These are phyloP conservation scores for Ariopsis seemanni DNA, from an alignment of 2,113 vertebrate species.

Conservation along the genomic window DNA sequence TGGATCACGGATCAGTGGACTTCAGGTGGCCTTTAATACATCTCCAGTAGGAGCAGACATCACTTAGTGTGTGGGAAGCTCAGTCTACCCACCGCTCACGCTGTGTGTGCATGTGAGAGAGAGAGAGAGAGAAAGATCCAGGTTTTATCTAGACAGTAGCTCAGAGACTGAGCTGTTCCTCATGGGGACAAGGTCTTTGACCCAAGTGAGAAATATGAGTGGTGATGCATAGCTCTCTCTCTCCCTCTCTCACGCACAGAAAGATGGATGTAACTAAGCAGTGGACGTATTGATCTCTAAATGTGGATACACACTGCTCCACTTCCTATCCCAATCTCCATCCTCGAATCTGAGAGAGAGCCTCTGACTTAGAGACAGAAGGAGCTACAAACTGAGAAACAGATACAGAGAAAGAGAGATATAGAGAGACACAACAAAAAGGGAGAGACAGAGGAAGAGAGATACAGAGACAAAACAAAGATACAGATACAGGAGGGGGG, in stretches of 20 bases:
- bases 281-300: constrained; percentile 23
- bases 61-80: neutral
- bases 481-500: too few species aligned
- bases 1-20: constrained; percentile 15
- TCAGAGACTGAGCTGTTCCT: constrained; percentile 52
- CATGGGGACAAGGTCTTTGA: constrained; percentile 59
- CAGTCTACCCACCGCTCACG: neutral
- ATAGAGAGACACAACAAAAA: neutral
- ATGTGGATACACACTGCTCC: constrained; percentile 24
- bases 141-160: constrained; percentile 52
- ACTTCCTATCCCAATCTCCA: constrained; percentile 4
- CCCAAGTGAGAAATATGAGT: constrained; percentile 52
- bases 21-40: constrained; percentile 22
- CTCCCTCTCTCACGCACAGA: constrained; percentile 13
- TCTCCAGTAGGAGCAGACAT: neutral
- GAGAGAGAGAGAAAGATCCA: neutral
- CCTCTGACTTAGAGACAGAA: neutral
- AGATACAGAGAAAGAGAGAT: neutral
- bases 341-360: neutral
- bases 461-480: neutral
- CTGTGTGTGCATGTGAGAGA: constrained; percentile 55
- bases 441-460: neutral
- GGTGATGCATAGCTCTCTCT: constrained; percentile 55
- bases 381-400: neutral
- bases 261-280: constrained; percentile 35